Conservation (phyloP, 2,797 vertebrate genomes). For the Botia kubotai region DNA sequence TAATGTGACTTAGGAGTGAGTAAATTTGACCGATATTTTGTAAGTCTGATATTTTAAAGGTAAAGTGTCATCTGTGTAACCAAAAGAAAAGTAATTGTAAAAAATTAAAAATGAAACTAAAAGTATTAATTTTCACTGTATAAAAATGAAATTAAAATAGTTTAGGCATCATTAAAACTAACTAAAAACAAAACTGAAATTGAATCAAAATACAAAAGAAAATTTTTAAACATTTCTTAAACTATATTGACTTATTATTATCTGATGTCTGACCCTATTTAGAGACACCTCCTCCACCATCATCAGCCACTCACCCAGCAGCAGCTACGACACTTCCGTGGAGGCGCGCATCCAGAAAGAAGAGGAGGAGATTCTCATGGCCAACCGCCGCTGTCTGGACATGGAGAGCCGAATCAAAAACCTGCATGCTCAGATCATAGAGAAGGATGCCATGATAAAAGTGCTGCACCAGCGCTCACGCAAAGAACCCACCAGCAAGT, state of each 20-base stretch:
- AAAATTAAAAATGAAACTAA: neutral
- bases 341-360: slow-evolving; percentile 98
- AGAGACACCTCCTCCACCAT: slow-evolving; percentile 88
- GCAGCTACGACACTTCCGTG: slow-evolving; percentile 93
- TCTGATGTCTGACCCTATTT: slow-evolving; percentile 1
- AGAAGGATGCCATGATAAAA: slow-evolving; percentile 99
- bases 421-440: slow-evolving; percentile 97
- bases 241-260: neutral
- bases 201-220: neutral
- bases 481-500: slow-evolving; percentile 88
- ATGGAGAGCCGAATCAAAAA: slow-evolving; percentile 99
- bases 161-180: neutral
- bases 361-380: slow-evolving; percentile 97
- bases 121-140: neutral
- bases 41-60: too few species aligned
- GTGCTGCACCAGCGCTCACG: slow-evolving; percentile 96
- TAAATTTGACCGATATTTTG: neutral
- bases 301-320: slow-evolving; percentile 89
- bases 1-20: too few species aligned
- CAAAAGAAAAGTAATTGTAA: neutral
- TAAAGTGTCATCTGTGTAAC: too few species aligned
- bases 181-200: neutral
- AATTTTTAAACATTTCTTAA: too few species aligned
- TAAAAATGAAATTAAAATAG: neutral
- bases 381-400: slow-evolving; percentile 95